A percentile compares a stretch with the other conserved stretches of the same genome.
These are phyloP conservation scores for Mythimna impura DNA, from an alignment of 2,888 invertebrate genomes.

Conservation along the genomic window DNA sequence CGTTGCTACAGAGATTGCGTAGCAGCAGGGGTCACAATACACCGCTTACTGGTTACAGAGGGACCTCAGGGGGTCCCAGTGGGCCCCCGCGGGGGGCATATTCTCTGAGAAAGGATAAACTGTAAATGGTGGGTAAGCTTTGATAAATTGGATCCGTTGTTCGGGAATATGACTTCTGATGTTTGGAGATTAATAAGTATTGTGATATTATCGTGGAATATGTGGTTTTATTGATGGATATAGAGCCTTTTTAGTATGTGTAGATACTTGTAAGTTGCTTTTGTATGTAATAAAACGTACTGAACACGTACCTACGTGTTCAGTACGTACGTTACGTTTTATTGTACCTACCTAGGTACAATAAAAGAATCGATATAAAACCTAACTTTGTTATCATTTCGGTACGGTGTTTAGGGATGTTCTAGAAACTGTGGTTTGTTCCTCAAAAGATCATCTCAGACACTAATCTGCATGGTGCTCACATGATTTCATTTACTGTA, in stretches of 20 bases:
- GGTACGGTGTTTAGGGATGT: background rate
- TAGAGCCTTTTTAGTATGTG: background rate
- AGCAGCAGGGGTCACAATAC: slow-evolving; percentile 54
- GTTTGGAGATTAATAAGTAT: slow-evolving; percentile 11
- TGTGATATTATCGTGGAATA: background rate
- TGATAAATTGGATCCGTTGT: slow-evolving; percentile 45
- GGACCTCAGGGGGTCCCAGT: slow-evolving; percentile 1
- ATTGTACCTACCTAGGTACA: no score
- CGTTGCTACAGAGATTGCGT: slow-evolving; percentile 46
- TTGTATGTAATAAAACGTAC: background rate
- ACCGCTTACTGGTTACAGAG: slow-evolving; percentile 31
- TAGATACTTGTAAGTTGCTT: background rate
- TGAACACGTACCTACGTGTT: no score
- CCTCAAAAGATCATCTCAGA: no score
- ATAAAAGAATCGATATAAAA: background rate
- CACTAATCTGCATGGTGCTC: no score
- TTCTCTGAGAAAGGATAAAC: slow-evolving; percentile 46
- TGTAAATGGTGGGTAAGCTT: slow-evolving; percentile 47
- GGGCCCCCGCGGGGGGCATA: slow-evolving; percentile 34
- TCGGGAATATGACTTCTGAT: slow-evolving; percentile 24
- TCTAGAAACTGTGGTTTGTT: no score
- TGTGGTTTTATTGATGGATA: background rate
- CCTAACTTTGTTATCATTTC: background rate
- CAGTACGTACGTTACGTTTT: no score
- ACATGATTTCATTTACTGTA: no score